phyloP scores from a whole-genome alignment of 2,888 invertebrate genomes.

The Dasysyrphus albostriatus region DNA sequence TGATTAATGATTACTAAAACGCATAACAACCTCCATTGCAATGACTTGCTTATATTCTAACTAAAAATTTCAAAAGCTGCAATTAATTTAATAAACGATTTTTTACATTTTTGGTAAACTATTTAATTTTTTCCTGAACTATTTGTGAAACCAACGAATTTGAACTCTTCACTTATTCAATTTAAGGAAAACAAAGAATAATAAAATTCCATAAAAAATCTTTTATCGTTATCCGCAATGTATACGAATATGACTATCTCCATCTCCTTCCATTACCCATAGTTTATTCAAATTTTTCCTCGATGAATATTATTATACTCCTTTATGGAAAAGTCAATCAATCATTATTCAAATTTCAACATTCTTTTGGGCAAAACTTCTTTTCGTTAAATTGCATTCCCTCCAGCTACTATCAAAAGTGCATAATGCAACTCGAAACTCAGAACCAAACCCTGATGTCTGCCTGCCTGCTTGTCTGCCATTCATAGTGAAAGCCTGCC shows the following conservation, averaged over 20 bases:
- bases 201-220: background rate
- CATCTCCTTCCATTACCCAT: background rate
- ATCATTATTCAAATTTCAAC: slow-evolving; percentile 75
- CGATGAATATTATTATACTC: slow-evolving; percentile 71
- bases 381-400: slow-evolving; percentile 61
- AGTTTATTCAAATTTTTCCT: slow-evolving; percentile 68
- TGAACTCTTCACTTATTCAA: background rate
- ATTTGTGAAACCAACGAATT: background rate
- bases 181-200: no score
- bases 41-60: no score
- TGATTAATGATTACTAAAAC: no score
- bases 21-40: no score
- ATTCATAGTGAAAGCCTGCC: slow-evolving; percentile 18
- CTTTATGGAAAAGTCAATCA: slow-evolving; percentile 73
- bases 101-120: no score
- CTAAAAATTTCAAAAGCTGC: no score
- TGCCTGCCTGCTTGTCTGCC: slow-evolving; percentile 11
- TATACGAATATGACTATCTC: background rate
- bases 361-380: slow-evolving; percentile 60
- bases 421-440: slow-evolving; percentile 40
- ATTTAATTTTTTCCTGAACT: background rate
- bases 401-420: slow-evolving; percentile 51
- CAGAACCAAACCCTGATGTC: background rate
- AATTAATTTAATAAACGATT: no score
- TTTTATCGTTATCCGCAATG: background rate